These are phyloP conservation scores for Apocrypta bakeri DNA, from an alignment of 1,140 invertebrate species.

Conservation along the genomic window DNA sequence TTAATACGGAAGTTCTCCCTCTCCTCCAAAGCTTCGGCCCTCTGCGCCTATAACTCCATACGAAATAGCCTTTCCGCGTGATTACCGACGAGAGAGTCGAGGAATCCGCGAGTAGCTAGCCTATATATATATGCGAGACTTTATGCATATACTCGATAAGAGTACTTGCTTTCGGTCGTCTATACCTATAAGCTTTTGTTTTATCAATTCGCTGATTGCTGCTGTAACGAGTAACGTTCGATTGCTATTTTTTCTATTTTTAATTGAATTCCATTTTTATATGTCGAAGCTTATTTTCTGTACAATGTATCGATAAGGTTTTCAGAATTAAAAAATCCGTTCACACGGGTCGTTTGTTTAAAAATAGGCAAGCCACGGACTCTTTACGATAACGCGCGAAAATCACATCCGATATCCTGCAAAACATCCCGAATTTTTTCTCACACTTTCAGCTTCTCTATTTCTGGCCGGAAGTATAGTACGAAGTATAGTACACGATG, in stretches of 20 bases:
- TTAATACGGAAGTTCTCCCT: constrained; percentile 50
- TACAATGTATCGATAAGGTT: neutral
- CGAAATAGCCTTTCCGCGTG: constrained; percentile 40
- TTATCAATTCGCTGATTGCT: too few species aligned
- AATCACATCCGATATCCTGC: constrained; percentile 18
- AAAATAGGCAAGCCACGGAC: neutral
- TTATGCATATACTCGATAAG: neutral
- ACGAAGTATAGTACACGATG: constrained; percentile 34
- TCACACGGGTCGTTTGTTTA: neutral
- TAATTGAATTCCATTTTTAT: too few species aligned
- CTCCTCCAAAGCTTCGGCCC: neutral
- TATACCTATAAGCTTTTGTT: too few species aligned
- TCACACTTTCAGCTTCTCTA: neutral
- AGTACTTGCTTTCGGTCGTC: neutral
- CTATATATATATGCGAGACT: too few species aligned
- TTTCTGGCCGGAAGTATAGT: constrained; percentile 36
- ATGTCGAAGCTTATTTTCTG: too few species aligned
- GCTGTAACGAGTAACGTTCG: too few species aligned
- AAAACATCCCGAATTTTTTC: constrained; percentile 29
- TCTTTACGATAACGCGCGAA: neutral
- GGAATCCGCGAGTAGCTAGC: constrained; percentile 17
- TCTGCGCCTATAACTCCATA: constrained; percentile 38
- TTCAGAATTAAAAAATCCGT: neutral
- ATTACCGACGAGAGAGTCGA: constrained; percentile 21
- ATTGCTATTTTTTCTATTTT: too few species aligned